Evolutionary conservation across 2,113 vertebrate genomes (phyloP), one percentile per base, ranked within the genome.

Genomic region (Psilopsiagon aymara): DNA sequence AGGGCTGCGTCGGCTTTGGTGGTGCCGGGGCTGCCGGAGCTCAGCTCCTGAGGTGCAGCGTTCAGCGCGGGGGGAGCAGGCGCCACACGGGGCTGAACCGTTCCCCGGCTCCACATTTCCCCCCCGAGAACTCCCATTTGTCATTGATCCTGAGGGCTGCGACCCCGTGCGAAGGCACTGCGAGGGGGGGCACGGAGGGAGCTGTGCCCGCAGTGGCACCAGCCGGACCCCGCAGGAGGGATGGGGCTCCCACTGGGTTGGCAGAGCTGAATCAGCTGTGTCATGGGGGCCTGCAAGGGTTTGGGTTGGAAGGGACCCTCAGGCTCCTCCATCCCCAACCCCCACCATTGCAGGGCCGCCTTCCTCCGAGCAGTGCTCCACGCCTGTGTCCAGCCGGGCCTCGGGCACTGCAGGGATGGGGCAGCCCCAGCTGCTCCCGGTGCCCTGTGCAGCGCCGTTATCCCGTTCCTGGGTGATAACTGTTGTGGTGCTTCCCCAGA

Each of bases 401-500:
- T n/a, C n/a, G 55, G n/a, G 5, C 31, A 20, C 53, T 20, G 53
- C 53, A 33, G 53, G 53, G 53, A 57, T 33, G 31, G 53, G 31
- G 53, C 53, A 55, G 29, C 17, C 17, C 2, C 53, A 57, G 53
- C 53, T 33, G 0, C 53, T 13, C 31, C 13, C 18, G 31, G 53
- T 18, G 20, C 53, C 19, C 31, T 33, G 55, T 13, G 18, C 53
- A 57, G 31, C 8, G 19, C 69, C 52, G 14, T 81, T 33, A 33
- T 13, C 33, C 55, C 33, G 1, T n/a, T 23, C 3, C 55, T 14
- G 33, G 14, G 55, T 8, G 11, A 3, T 31, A 8, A 53, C 8
- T 12, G 7, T 28, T 9, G 5, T 17, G 92, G 5, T 25, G 3
- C 19, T 70, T 81, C 47, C 35, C 85, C 97, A 99, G 99, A 99